Evolutionary conservation across 2,797 vertebrate genomes (phyloP).

Genomic region (Gallinago stenura): DNA sequence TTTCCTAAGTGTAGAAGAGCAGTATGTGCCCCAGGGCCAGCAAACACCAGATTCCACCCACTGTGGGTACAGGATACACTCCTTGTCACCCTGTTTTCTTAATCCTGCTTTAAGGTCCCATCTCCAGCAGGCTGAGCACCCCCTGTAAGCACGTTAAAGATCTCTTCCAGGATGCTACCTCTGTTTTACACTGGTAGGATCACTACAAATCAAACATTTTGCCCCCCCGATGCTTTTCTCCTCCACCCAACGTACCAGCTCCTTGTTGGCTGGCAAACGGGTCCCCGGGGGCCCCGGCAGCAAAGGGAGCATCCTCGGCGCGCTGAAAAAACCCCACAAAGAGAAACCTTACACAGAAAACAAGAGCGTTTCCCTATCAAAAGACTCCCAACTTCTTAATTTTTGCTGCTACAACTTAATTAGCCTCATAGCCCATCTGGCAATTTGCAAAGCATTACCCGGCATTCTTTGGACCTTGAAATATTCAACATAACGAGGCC

Average conservation of each 20-base stretch:
- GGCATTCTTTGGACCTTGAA: not conserved
- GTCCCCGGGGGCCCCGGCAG: not conserved
- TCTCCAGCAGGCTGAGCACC: not conserved
- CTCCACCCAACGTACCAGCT: rapidly evolving
- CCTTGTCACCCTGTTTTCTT: not conserved
- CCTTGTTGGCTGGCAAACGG: not conserved
- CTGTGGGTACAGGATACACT: rapidly evolving
- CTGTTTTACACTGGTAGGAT: not conserved
- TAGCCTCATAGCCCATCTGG: constrained; percentile 45
- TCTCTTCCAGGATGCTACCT: not conserved
- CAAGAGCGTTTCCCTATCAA: not conserved
- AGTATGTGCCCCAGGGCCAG: rapidly evolving
- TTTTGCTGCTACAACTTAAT: constrained; percentile 39
- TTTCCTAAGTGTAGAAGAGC: not conserved
- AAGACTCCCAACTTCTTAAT: not conserved
- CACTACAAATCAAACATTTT: not conserved
- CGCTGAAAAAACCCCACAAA: rapidly evolving
- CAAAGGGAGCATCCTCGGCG: not conserved
- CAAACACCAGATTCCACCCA: not conserved
- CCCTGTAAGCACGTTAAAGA: not conserved
- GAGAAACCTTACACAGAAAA: not conserved
- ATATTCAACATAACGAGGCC: not conserved
- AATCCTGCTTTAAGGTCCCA: not conserved
- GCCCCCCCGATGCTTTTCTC: not conserved
- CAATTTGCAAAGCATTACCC: constrained; percentile 5